These are phyloP conservation scores for Oplegnathus fasciatus DNA, from an alignment of 2,113 vertebrate species.

Conservation along the genomic window DNA sequence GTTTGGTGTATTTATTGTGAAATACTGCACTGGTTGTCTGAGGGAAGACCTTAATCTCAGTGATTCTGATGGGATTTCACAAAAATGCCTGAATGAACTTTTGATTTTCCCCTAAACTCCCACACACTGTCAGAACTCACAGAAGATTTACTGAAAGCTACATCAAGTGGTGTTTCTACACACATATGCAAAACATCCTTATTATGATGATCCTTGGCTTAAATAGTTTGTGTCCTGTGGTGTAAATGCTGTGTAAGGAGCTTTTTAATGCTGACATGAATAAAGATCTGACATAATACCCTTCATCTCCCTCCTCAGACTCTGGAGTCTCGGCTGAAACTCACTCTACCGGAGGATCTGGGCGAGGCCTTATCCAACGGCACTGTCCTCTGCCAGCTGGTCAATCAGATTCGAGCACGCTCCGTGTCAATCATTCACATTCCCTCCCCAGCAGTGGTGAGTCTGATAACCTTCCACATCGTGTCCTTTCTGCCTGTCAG, in stretches of 20 bases:
- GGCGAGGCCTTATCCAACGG: constrained; percentile 88
- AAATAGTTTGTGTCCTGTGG: neutral
- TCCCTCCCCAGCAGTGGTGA: constrained; percentile 93
- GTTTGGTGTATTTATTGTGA: neutral
- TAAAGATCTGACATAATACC: neutral
- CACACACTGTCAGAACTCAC: no score
- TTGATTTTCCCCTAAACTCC: no score
- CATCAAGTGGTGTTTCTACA: neutral
- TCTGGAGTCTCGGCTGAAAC: constrained; percentile 86
- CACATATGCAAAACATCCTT: neutral
- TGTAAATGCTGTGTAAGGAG: neutral
- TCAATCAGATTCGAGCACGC: constrained; percentile 88
- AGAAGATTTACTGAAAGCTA: no score
- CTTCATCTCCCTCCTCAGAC: constrained; percentile 70
- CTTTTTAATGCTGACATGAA: neutral
- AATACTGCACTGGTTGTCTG: neutral
- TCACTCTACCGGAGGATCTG: constrained; percentile 86
- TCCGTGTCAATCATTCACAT: constrained; percentile 90
- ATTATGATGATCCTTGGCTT: neutral
- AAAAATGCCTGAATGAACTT: no score
- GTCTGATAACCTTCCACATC: constrained; percentile 35
- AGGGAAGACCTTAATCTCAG: neutral
- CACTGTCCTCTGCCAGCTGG: constrained; percentile 91
- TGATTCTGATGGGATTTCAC: no score
- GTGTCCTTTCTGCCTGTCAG: no score